phyloP scores from a whole-genome alignment of 2,888 invertebrate species.

The Mesoligia furuncula region DNA sequence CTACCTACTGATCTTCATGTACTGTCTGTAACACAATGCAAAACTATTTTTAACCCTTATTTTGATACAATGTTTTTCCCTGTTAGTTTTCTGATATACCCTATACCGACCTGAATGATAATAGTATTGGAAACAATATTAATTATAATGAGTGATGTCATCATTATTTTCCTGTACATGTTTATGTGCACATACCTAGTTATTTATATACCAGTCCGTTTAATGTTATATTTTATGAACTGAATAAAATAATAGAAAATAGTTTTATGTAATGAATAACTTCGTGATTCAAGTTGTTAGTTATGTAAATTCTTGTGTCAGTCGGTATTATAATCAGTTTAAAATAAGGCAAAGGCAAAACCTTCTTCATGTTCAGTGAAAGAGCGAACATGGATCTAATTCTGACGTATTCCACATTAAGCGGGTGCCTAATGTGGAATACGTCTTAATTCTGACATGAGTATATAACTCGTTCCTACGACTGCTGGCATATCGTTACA shows the following conservation, averaged over 20 bases:
- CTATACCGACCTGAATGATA: conserved; percentile 22
- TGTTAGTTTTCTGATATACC: not conserved
- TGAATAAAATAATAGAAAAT: conserved; percentile 34
- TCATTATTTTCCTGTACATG: conserved; percentile 50
- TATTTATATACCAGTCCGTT: conserved; percentile 6
- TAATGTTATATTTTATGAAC: conserved; percentile 34
- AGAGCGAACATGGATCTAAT: not conserved
- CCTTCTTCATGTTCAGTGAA: not conserved
- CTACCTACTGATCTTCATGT: not conserved
- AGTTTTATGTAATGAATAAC: conserved; percentile 24
- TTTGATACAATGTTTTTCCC: conserved; percentile 22
- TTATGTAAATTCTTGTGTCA: conserved; percentile 26
- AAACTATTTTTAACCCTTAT: conserved; percentile 15
- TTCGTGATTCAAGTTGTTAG: conserved; percentile 4
- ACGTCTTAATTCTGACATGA: not conserved
- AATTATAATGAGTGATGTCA: conserved; percentile 16
- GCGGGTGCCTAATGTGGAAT: too few relatives aligned
- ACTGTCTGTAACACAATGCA: not conserved
- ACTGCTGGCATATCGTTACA: not conserved
- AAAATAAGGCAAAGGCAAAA: too few relatives aligned
- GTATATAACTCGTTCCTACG: not conserved
- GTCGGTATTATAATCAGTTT: not conserved
- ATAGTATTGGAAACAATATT: conserved; percentile 1
- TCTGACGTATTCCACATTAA: too few relatives aligned
- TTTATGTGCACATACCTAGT: conserved; percentile 24